A percentile compares a stretch with the other conserved stretches of the same genome.
Evolutionary conservation across 2,113 vertebrate species (phyloP).

Genomic region (Beaufortia kweichowensis): DNA sequence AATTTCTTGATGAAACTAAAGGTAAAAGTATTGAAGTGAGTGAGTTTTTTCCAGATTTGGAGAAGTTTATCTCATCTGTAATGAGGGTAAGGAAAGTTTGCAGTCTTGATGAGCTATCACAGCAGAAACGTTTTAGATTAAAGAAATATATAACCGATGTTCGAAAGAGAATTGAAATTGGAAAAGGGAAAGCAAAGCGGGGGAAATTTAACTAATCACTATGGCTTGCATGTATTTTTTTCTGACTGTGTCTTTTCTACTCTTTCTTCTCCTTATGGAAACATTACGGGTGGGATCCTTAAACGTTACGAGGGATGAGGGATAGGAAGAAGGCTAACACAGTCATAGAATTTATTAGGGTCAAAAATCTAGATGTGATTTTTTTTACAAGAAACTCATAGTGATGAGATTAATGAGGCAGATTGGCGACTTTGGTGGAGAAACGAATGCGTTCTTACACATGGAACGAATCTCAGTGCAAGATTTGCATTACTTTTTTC

Average conservation of each 20-base stretch:
- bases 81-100: neutral
- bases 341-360: neutral
- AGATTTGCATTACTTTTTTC: neutral
- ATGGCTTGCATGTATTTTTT: neutral
- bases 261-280: neutral
- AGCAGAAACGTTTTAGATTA: conserved; percentile 1
- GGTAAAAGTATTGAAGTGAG: neutral
- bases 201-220: neutral
- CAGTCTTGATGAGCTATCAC: neutral
- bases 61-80: neutral
- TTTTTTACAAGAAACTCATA: neutral
- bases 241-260: neutral
- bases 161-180: neutral
- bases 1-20: neutral
- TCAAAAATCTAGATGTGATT: neutral
- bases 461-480: neutral
- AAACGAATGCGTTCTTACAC: neutral
- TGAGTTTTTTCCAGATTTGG: neutral
- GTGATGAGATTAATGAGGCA: neutral
- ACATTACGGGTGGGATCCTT: neutral
- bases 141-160: neutral
- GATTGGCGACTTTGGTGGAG: neutral
- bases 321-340: neutral
- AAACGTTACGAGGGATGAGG: neutral
- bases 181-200: neutral